A percentile compares a stretch with the other conserved stretches of the same genome.
phyloP scores from a whole-genome alignment of 1,140 invertebrate species.

The Hermetia illucens region DNA sequence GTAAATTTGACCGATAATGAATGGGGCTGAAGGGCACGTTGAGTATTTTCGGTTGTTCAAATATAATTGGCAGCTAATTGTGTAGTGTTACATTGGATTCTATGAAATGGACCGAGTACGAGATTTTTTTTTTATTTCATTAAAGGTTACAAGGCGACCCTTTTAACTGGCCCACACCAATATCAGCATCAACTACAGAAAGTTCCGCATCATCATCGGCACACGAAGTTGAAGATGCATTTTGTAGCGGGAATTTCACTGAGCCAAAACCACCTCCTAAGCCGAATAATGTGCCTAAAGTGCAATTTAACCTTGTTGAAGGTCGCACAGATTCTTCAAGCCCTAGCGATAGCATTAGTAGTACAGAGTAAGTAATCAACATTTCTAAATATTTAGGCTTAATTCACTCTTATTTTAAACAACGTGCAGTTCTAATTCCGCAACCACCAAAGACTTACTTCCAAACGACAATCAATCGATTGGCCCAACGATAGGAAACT shows the following conservation, averaged over 20 bases:
- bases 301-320: conserved; percentile 2
- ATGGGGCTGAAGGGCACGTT: too few relatives aligned
- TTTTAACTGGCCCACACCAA: conserved; percentile 28
- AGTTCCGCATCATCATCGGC: conserved; percentile 20
- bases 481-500: background rate
- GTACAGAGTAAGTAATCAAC: conserved; percentile 5
- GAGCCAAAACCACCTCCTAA: conserved; percentile 13
- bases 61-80: too few relatives aligned
- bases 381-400: too few relatives aligned
- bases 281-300: conserved; percentile 2
- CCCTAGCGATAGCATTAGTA: conserved; percentile 2
- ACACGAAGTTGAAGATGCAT: conserved; percentile 24
- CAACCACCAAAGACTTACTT: too few relatives aligned
- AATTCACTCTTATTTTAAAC: too few relatives aligned
- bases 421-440: too few relatives aligned
- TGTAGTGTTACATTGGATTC: too few relatives aligned
- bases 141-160: conserved; percentile 25
- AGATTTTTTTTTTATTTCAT: conserved; percentile 3
- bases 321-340: background rate
- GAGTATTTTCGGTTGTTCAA: too few relatives aligned
- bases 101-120: too few relatives aligned
- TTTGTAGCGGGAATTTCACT: conserved; percentile 24
- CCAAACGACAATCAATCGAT: background rate
- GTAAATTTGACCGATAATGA: background rate
- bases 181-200: conserved; percentile 17